These are phyloP conservation scores for Perccottus glenii DNA, from an alignment of 2,113 vertebrate species.

Conservation along the genomic window DNA sequence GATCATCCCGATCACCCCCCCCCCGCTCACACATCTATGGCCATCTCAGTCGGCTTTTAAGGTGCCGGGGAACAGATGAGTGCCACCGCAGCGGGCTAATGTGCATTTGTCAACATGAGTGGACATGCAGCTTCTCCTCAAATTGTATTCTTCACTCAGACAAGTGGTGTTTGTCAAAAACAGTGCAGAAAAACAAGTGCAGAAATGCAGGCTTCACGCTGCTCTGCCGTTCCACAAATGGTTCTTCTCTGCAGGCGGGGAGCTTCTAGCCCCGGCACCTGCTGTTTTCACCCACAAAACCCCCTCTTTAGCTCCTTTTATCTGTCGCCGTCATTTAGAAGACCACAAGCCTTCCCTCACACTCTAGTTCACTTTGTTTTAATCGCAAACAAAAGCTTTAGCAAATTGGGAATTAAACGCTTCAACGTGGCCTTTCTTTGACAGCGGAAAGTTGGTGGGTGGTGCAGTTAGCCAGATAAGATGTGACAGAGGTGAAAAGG, in stretches of 20 bases:
- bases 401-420: slow-evolving; percentile 8
- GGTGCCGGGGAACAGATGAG: background rate
- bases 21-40: background rate
- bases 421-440: slow-evolving; percentile 6
- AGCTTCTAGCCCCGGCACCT: slow-evolving; percentile 25
- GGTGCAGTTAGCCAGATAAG: slow-evolving; percentile 11
- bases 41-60: too few relatives aligned
- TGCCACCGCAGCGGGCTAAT: background rate
- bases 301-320: slow-evolving; percentile 46
- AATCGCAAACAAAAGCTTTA: background rate
- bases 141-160: slow-evolving; percentile 26
- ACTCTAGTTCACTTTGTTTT: slow-evolving; percentile 31
- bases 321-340: slow-evolving; percentile 37
- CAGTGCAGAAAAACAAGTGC: slow-evolving; percentile 30
- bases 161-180: slow-evolving; percentile 49
- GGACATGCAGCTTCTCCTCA: slow-evolving; percentile 9
- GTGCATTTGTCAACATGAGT: slow-evolving; percentile 31
- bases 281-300: slow-evolving; percentile 40
- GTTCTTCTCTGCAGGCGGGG: slow-evolving; percentile 31
- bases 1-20: slow-evolving; percentile 30
- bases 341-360: slow-evolving; percentile 10
- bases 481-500: slow-evolving; percentile 19
- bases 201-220: slow-evolving; percentile 36
- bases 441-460: slow-evolving; percentile 6
- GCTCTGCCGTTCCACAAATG: slow-evolving; percentile 44